phyloP scores from a whole-genome alignment of 2,797 vertebrate species.

The Otolemur crassicaudatus region DNA sequence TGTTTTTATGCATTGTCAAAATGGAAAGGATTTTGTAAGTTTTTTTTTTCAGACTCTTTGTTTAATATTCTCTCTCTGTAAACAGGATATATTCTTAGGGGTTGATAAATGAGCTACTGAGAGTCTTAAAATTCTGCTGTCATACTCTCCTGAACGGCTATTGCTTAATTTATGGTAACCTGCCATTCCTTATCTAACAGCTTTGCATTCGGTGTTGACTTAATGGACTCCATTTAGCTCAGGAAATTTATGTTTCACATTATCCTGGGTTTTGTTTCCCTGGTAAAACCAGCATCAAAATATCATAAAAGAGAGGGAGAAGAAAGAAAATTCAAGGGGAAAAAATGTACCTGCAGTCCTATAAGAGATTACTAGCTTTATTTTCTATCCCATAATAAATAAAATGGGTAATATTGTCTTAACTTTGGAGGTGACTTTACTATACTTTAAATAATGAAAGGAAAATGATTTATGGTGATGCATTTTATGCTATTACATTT shows the following conservation, averaged over 20 bases:
- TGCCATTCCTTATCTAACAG: constrained; percentile 77
- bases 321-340: constrained; percentile 68
- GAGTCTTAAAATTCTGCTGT: constrained; percentile 70
- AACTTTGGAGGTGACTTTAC: constrained; percentile 81
- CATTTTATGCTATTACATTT: constrained; percentile 82
- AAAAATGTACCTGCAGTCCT: constrained; percentile 65
- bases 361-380: constrained; percentile 73
- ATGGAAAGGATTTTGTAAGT: neutral
- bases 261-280: constrained; percentile 76
- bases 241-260: constrained; percentile 76
- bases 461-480: constrained; percentile 83
- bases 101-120: constrained; percentile 73
- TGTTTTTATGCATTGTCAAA: neutral
- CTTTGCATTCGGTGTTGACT: constrained; percentile 71
- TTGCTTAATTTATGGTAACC: constrained; percentile 80
- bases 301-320: constrained; percentile 67
- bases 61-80: constrained; percentile 62
- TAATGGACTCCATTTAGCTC: constrained; percentile 83
- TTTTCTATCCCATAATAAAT: constrained; percentile 75
- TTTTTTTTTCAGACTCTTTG: neutral
- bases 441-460: constrained; percentile 78
- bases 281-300: constrained; percentile 68
- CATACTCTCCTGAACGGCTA: constrained; percentile 55
- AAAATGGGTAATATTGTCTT: constrained; percentile 76
- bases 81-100: constrained; percentile 13